Base-by-base conservation (phyloP, 2,888 invertebrate genomes). In the Polietes domitor region DNA sequence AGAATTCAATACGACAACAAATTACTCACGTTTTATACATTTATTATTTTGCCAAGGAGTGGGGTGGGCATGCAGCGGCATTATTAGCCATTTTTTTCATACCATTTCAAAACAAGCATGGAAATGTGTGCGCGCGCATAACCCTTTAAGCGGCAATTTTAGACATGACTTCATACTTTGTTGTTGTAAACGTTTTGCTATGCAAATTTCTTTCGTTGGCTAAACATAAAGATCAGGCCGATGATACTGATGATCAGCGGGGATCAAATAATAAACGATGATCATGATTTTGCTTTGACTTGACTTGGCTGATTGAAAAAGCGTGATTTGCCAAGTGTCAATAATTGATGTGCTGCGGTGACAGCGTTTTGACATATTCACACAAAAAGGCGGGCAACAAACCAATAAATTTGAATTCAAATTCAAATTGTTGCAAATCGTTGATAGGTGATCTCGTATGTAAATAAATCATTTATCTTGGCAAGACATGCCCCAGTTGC, bases 311-410 rank as follows among this genome's bases (percentile, higher is more conserved):
- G 80, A 83, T 84, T 78, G 84, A 32, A 55, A 63, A 84, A 84
- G 81, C 84, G 84, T 84, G 84, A 81, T 53, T 76, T 7, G 65
- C 50, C 15, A 53, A 78, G 80, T 84, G 84, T 78, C 78, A 81
- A 76, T 76, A 84, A 81, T 81, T 79, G 84, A 72, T 74, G 83
- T n/a, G 68, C 2, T 24, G 12, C 43, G 61, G 32, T 58, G 73
- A 58, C 28, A 73, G 47, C 28, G 6, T 7, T 55, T 53, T 77
- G 78, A 79, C 72, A 71, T 68, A 78, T 79, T 73, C 76, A n/a
- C 17, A 68, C 73, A 80, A 65, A 78, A 82, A 82, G 77, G 74
- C 50, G 19, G 15, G n/a, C 7, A 0, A 63, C 32, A 63, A 43
- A 47, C 37, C 37, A 68, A 70, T 55, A 76, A 76, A 76, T 65